A percentile compares a stretch with the other conserved stretches of the same genome.
phyloP scores from a whole-genome alignment of 1,140 invertebrate species.

The Drosophila mayri region DNA sequence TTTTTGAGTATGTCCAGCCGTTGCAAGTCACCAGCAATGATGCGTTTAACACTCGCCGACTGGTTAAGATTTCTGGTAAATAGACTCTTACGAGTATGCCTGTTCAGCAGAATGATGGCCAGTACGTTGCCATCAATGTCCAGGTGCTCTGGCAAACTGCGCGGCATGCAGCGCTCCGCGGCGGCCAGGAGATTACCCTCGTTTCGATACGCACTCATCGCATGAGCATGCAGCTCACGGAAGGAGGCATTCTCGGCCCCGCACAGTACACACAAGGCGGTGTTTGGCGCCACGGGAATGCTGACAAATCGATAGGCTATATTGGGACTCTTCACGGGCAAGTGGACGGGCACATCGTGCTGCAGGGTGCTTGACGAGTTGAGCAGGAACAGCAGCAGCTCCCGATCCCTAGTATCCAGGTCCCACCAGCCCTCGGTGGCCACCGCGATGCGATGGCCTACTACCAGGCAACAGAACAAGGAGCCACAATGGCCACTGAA shows the following conservation, averaged over 20 bases:
- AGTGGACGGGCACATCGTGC: constrained; percentile 91
- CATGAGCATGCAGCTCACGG: constrained; percentile 61
- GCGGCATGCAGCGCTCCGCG: constrained; percentile 68
- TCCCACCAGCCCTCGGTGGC: constrained; percentile 93
- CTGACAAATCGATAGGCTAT: constrained; percentile 78
- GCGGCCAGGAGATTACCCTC: constrained; percentile 58
- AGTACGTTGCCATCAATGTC: constrained; percentile 73
- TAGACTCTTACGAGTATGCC: constrained; percentile 57
- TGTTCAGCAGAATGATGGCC: constrained; percentile 73
- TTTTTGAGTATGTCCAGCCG: constrained; percentile 74
- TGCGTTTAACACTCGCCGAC: constrained; percentile 63
- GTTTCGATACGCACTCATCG: constrained; percentile 65
- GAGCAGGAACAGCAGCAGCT: constrained; percentile 89
- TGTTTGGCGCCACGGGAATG: constrained; percentile 69
- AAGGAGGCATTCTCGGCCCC: constrained; percentile 73
- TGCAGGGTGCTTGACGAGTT: constrained; percentile 87
- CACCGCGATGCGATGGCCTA: constrained; percentile 89
- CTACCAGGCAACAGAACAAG: constrained; percentile 91
- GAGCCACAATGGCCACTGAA: constrained; percentile 89
- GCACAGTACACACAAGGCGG: constrained; percentile 67
- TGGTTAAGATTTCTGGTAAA: constrained; percentile 74
- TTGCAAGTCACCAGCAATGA: constrained; percentile 67
- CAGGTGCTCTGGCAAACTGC: constrained; percentile 69
- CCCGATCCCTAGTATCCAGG: constrained; percentile 89
- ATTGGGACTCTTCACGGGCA: constrained; percentile 91